These are phyloP conservation scores for Coendou prehensilis DNA, from an alignment of 2,797 vertebrate species.

Conservation along the genomic window DNA sequence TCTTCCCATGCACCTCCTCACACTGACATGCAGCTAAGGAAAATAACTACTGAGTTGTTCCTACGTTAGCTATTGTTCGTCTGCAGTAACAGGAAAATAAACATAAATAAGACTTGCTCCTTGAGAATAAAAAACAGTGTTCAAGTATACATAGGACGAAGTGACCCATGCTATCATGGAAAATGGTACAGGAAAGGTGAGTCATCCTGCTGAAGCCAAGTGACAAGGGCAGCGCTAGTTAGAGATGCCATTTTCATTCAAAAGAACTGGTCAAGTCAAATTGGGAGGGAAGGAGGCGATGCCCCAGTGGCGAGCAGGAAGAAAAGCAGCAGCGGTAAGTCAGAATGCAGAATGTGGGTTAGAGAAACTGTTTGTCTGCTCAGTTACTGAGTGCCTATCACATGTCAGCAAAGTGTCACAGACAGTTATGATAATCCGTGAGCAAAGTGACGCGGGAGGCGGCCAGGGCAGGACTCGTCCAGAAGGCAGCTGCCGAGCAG, in stretches of 20 bases:
- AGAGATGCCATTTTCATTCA: neutral
- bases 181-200: neutral
- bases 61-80: conserved; percentile 13
- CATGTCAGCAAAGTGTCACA: neutral
- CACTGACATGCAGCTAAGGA: neutral
- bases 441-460: neutral
- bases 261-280: neutral
- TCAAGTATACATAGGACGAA: conserved; percentile 43
- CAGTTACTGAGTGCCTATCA: neutral
- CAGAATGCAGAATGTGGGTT: neutral
- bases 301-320: neutral
- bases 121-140: conserved; percentile 9
- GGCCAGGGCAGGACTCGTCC: neutral
- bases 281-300: neutral
- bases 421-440: neutral
- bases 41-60: neutral
- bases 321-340: neutral
- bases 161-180: neutral
- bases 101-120: conserved; percentile 32
- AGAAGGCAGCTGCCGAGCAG: neutral
- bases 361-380: neutral
- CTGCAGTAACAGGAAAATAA: conserved; percentile 52
- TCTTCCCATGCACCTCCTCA: conserved; percentile 14
- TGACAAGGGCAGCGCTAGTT: neutral
- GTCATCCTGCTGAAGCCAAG: conserved; percentile 19